Evolutionary conservation across 1,140 invertebrate genomes (phyloP).

Genomic region (Nylanderia fulva): DNA sequence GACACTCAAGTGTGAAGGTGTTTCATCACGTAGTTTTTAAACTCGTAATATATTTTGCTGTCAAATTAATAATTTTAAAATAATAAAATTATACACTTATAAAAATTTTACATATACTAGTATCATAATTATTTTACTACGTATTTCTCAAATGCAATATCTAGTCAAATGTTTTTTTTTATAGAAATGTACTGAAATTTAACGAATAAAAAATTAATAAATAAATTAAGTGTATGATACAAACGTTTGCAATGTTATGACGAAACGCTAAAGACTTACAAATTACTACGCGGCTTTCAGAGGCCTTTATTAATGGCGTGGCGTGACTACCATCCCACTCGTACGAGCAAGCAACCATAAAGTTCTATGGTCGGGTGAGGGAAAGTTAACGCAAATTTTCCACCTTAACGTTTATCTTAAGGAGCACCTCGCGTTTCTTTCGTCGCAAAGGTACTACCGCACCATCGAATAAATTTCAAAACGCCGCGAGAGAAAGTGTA

Average conservation of each 20-base stretch:
- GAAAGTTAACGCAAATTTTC: conserved; percentile 56
- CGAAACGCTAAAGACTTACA: conserved; percentile 27
- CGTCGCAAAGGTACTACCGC: conserved; percentile 55
- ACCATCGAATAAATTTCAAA: conserved; percentile 61
- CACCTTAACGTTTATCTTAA: conserved; percentile 59
- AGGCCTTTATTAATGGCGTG: conserved; percentile 46
- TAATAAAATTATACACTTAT: background rate
- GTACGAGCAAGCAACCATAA: conserved; percentile 34
- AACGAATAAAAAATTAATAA: background rate
- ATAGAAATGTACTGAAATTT: background rate
- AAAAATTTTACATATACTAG: background rate
- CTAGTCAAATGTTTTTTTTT: background rate
- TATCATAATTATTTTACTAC: background rate
- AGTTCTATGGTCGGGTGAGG: background rate
- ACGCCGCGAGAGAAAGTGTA: conserved; percentile 44
- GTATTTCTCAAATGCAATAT: background rate
- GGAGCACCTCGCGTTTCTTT: conserved; percentile 47
- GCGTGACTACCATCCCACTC: conserved; percentile 18
- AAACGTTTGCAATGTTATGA: conserved; percentile 18
- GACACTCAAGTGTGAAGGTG: background rate
- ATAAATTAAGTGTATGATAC: background rate
- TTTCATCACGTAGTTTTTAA: background rate
- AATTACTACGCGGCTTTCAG: conserved; percentile 47
- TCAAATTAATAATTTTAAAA: background rate
- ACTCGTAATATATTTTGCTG: background rate